A percentile compares a stretch with the other conserved stretches of the same genome.
Evolutionary conservation across 1,140 invertebrate genomes (phyloP).

Genomic region (Musca domestica): DNA sequence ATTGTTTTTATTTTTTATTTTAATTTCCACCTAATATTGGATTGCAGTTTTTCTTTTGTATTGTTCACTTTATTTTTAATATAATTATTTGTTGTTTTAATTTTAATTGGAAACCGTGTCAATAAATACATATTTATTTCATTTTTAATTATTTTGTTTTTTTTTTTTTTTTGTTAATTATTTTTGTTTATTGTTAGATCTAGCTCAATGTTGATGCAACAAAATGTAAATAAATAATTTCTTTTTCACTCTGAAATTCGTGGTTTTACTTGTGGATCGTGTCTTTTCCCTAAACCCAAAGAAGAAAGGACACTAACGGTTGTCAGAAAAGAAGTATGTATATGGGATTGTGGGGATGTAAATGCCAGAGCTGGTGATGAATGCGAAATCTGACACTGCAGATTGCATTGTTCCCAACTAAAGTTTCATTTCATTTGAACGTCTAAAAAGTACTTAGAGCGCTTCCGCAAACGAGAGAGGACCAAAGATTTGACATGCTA

Average conservation of each 20-base stretch:
- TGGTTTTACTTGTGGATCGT: conserved; percentile 1
- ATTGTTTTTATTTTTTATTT: background rate
- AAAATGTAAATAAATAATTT: conserved; percentile 21
- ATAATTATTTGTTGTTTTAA: conserved; percentile 9
- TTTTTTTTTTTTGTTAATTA: conserved; percentile 2
- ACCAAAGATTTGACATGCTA: no score
- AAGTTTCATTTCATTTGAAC: no score
- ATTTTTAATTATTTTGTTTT: background rate
- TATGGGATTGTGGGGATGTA: no score
- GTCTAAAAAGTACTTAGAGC: no score
- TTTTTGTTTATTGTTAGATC: background rate
- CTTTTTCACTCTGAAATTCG: conserved; percentile 14
- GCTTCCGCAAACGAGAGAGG: no score
- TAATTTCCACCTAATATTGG: background rate
- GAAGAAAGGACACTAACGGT: no score
- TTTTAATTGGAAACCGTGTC: conserved; percentile 10
- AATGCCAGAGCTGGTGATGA: no score
- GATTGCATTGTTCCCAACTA: no score
- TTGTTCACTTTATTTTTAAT: background rate
- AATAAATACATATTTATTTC: conserved; percentile 2
- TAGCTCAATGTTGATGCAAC: background rate
- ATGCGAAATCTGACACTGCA: no score
- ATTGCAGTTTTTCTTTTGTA: background rate
- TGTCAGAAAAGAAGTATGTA: no score
- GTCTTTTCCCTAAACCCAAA: no score